phyloP scores from a whole-genome alignment of 1,140 invertebrate genomes.

The Harlomillsia oculata region DNA sequence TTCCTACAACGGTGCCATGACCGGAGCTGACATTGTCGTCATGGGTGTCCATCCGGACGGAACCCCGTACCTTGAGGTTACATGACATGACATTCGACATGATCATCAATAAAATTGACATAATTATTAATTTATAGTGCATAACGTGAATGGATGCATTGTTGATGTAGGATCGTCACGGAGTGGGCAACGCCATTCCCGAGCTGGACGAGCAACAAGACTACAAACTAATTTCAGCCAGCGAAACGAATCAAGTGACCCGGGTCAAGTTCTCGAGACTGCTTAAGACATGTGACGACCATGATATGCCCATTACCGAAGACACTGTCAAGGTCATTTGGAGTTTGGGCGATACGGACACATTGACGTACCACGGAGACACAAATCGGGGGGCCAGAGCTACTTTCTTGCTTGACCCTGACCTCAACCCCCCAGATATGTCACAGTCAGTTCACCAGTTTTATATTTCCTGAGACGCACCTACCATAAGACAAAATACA shows the following conservation, averaged over 20 bases:
- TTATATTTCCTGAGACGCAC: background rate
- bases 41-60: background rate
- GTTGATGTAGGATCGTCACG: constrained; percentile 53
- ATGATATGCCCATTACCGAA: constrained; percentile 5
- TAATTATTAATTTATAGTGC: background rate
- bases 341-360: background rate
- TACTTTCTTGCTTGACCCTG: background rate
- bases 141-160: too few species aligned
- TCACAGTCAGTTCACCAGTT: background rate
- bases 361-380: background rate
- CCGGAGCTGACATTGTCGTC: background rate
- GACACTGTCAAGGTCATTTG: background rate
- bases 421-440: background rate
- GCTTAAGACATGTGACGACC: constrained; percentile 55
- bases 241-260: constrained; percentile 62
- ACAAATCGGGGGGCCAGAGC: background rate
- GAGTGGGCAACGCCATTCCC: constrained; percentile 49
- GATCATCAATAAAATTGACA: background rate
- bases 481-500: too few species aligned
- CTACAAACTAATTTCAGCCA: constrained; percentile 55
- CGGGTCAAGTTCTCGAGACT: constrained; percentile 54
- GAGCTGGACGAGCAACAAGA: constrained; percentile 58
- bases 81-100: too few species aligned
- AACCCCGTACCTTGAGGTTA: background rate
- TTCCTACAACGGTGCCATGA: background rate